Percentiles rank a stretch among this genome's conserved stretches.
These are phyloP conservation scores for Rallus crepitans DNA, from an alignment of 2,797 vertebrate species.

Conservation along the genomic window DNA sequence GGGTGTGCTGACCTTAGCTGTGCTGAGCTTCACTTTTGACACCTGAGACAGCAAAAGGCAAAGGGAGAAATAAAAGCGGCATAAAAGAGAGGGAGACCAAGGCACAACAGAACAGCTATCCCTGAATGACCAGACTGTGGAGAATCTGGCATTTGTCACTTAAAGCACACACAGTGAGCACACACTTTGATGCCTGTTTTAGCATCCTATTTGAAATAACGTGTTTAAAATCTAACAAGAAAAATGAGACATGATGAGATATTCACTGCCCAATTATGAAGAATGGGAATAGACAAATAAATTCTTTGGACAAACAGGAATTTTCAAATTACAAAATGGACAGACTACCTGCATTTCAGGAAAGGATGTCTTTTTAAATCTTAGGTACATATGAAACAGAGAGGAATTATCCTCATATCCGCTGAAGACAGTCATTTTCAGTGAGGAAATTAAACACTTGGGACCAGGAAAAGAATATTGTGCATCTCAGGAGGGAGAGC, in stretches of 20 bases:
- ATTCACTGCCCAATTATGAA: background rate
- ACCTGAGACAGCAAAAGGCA: conserved; percentile 85
- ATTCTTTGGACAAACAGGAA: background rate
- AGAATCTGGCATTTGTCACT: background rate
- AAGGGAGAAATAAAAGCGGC: conserved; percentile 77
- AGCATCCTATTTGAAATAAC: background rate
- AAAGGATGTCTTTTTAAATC: background rate
- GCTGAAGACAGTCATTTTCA: background rate
- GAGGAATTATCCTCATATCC: background rate
- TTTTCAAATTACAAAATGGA: background rate
- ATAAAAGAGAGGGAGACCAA: conserved; percentile 65
- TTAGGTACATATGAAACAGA: background rate
- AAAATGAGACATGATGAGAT: background rate
- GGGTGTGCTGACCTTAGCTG: conserved; percentile 81
- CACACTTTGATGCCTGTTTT: background rate
- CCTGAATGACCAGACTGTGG: background rate
- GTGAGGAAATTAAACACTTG: background rate
- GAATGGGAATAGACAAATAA: background rate
- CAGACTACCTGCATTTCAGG: background rate
- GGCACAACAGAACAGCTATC: background rate
- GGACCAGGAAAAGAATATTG: background rate
- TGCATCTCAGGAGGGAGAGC: background rate
- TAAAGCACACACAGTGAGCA: background rate
- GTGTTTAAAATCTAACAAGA: background rate
- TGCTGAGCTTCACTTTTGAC: conserved; percentile 85